Evolutionary conservation across 2,797 vertebrate genomes (phyloP).

Genomic region (Austrolebias charrua): DNA sequence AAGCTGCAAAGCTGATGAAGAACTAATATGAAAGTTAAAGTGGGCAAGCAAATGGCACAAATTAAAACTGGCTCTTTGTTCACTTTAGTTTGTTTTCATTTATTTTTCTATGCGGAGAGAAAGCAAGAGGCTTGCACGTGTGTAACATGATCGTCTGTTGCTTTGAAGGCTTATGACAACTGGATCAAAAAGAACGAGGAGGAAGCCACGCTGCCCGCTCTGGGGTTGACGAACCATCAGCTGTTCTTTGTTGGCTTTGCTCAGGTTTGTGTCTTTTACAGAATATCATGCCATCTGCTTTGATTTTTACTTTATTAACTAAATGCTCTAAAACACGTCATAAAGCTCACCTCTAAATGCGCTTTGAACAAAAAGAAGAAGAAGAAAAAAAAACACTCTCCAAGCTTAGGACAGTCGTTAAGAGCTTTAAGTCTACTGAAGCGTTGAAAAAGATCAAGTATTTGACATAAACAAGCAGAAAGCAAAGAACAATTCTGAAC

Average conservation of each 20-base stretch:
- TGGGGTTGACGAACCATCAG: slow-evolving; percentile 93
- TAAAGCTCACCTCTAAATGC: neutral
- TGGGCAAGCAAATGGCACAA: neutral
- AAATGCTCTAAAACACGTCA: neutral
- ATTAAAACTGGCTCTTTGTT: neutral
- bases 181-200: slow-evolving; percentile 91
- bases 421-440: no score
- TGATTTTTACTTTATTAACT: neutral
- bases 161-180: slow-evolving; percentile 90
- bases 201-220: slow-evolving; percentile 86
- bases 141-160: slow-evolving; percentile 57
- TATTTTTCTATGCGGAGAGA: slow-evolving; percentile 6
- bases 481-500: no score
- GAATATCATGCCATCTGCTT: neutral
- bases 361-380: neutral
- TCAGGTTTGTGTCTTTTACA: slow-evolving; percentile 82
- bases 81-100: neutral
- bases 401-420: no score
- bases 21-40: slow-evolving; percentile 42
- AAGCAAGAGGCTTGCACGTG: slow-evolving; percentile 8
- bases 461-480: no score
- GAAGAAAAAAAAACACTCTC: no score
- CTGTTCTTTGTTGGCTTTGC: slow-evolving; percentile 97
- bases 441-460: no score
- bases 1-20: slow-evolving; percentile 56